Conservation (phyloP, 2,113 vertebrate species). For the Burhinus bistriatus region DNA sequence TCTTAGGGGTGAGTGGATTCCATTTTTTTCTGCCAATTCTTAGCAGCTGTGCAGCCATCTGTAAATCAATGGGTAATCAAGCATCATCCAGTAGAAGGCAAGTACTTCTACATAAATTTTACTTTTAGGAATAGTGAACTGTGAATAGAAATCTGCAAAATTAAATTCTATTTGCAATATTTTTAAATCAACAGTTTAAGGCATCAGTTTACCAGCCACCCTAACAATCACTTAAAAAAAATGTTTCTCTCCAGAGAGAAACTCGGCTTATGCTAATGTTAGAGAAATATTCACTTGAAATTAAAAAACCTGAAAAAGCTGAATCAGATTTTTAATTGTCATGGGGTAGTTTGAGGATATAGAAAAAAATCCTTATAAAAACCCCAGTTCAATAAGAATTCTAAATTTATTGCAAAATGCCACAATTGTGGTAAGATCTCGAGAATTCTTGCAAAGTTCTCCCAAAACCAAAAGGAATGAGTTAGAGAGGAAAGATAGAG, state of each 20-base stretch:
- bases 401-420: not conserved
- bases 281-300: not conserved
- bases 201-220: not conserved
- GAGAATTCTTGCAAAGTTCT: not conserved
- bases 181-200: not conserved
- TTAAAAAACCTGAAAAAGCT: not conserved
- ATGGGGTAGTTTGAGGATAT: not conserved
- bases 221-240: not conserved
- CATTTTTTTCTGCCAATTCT: not conserved
- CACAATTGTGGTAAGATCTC: not conserved
- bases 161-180: not conserved
- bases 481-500: not conserved
- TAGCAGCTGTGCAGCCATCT: not conserved
- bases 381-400: not conserved
- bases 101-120: not conserved
- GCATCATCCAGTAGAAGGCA: not conserved
- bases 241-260: not conserved
- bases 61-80: not conserved
- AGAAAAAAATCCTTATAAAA: not conserved
- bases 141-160: not conserved
- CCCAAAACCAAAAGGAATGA: not conserved
- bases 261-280: not conserved
- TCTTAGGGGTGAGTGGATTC: not conserved
- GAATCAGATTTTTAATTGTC: not conserved
- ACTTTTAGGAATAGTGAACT: not conserved